These are phyloP conservation scores for Melinaea menophilus DNA, from an alignment of 2,888 invertebrate species.

Conservation along the genomic window DNA sequence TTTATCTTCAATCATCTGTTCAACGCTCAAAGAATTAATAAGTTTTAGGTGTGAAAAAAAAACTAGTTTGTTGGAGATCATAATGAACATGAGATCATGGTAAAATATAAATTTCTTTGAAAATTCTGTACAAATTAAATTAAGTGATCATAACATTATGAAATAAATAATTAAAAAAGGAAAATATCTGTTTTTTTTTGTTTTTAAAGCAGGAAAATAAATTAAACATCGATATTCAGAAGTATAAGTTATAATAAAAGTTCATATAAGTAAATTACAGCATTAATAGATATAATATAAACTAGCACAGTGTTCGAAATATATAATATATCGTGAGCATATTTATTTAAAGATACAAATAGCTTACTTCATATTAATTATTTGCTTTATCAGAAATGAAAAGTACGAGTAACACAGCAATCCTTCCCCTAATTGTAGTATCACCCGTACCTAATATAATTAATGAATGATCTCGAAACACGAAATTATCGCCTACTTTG, in stretches of 20 bases:
- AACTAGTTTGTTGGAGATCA: too few species aligned
- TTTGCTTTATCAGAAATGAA: conserved; percentile 45
- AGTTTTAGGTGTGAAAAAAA: too few species aligned
- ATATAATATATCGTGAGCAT: conserved; percentile 70
- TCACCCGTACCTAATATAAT: conserved; percentile 50
- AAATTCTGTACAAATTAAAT: too few species aligned
- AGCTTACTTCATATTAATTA: conserved; percentile 50
- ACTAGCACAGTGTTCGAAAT: conserved; percentile 74
- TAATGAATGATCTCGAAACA: conserved; percentile 35
- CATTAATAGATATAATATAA: conserved; percentile 63
- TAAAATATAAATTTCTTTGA: too few species aligned
- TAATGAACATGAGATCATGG: too few species aligned
- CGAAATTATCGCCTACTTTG: conserved; percentile 35
- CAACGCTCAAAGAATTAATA: too few species aligned
- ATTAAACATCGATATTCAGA: conserved; percentile 63
- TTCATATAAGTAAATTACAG: conserved; percentile 75
- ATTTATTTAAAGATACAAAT: conserved; percentile 52
- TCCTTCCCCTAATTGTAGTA: conserved; percentile 76
- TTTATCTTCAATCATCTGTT: too few species aligned
- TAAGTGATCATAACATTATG: too few species aligned
- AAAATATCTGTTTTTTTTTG: too few species aligned
- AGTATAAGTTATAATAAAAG: conserved; percentile 78
- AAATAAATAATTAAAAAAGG: too few species aligned
- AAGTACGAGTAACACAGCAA: conserved; percentile 57
- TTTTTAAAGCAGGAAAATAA: conserved; percentile 27